Base-by-base conservation (phyloP, 2,888 invertebrate species). In the Busseola fusca region DNA sequence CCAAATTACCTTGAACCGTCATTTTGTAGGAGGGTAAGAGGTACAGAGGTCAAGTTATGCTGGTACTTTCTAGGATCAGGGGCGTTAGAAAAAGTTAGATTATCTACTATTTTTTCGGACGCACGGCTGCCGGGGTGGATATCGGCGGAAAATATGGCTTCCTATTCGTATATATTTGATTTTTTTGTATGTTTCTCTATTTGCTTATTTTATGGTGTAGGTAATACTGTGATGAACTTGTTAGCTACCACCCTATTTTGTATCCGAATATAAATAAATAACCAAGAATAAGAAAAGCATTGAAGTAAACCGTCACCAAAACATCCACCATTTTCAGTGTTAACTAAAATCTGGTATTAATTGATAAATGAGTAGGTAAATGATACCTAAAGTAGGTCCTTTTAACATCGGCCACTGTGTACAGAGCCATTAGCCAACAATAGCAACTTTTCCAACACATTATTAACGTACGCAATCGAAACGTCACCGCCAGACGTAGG, bases 41-140 rank as follows among this genome's bases (percentile, higher is more conserved):
- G 7, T 27, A 59, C 7, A 45, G 0, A 66, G 83, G 0, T 75
- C 91, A 78, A 57, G 52, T 54, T 86, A 87, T 73, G 73, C 18
- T 90, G 89, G 93, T 70, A 64, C 60, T 73, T 76, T 81, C 81
- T 85, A 86, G 88, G 91, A 89, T 89, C 90, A 92, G 90, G 93
- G 95, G 94, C 93, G 94, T 92, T 91, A 89, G 90, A 94, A 93
- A 93, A 95, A 94, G 93, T 95, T 94, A 94, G 94, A 95, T 95
- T 94, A 95, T 95, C 94, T 94, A 91, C 92, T 91, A 94, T 93
- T 93, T 94, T 94, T 94, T 94, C 93, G 94, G 94, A 93, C 94
- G 91, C 87, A 87, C 89, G 90, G 89, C 88, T 90, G 90, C 91
- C 92, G 90, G 95, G 95, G 94, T 93, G 93, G 93, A 91, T 92